Evolutionary conservation across 1,140 invertebrate genomes (phyloP).

Genomic region (Hyposmocoma kahamanoa): DNA sequence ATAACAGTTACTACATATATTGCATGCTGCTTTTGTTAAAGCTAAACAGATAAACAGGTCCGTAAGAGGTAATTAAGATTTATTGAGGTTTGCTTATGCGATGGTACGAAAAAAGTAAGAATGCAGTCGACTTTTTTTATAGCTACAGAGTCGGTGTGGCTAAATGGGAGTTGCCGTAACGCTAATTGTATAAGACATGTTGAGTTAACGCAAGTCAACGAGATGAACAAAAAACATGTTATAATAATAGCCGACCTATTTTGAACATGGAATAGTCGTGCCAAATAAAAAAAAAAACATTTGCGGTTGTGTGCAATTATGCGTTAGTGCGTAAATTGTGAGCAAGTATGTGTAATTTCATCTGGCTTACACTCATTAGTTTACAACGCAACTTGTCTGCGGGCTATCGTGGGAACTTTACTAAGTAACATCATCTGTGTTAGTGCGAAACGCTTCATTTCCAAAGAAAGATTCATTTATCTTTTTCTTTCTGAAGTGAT

Average conservation of each 20-base stretch:
- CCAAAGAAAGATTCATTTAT: slow-evolving; percentile 10
- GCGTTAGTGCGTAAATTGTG: slow-evolving; percentile 61
- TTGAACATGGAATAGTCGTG: no score
- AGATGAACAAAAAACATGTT: no score
- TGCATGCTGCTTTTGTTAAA: no score
- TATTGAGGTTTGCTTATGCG: slow-evolving; percentile 9
- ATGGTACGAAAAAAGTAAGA: slow-evolving; percentile 7
- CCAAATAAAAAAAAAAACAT: slow-evolving; percentile 41
- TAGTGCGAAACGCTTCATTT: slow-evolving; percentile 22
- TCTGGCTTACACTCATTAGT: slow-evolving; percentile 50
- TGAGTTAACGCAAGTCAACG: no score
- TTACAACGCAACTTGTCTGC: slow-evolving; percentile 28
- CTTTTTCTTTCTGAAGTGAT: slow-evolving; percentile 17
- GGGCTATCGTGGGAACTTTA: slow-evolving; percentile 44
- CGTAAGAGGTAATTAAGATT: slow-evolving; percentile 17
- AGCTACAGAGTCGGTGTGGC: no score
- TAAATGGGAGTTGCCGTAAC: no score
- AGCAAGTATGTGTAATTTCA: slow-evolving; percentile 49
- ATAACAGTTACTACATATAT: no score
- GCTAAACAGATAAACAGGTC: no score
- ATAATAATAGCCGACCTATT: no score
- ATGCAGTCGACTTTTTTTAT: slow-evolving; percentile 2
- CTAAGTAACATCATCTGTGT: slow-evolving; percentile 26
- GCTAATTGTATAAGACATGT: no score
- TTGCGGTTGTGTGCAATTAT: slow-evolving; percentile 43